Percentiles rank a stretch among this genome's conserved stretches.
Evolutionary conservation across 2,888 invertebrate genomes (phyloP).

Genomic region (Agrotis segetum): DNA sequence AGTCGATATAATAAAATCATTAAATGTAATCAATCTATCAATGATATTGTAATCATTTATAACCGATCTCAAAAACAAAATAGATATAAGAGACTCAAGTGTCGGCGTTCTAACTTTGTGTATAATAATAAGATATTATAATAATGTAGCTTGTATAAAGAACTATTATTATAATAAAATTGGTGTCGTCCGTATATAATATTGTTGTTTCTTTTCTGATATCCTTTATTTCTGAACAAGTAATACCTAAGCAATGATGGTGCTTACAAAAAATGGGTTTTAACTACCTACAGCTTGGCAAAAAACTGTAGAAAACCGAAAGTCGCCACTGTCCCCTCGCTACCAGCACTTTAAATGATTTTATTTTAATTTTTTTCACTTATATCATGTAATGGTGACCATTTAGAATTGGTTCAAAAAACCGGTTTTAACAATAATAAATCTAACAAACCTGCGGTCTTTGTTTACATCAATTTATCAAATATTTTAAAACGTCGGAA

Average conservation of each 20-base stretch:
- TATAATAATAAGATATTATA: neutral
- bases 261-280: neutral
- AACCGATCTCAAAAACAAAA: neutral
- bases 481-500: too few relatives aligned
- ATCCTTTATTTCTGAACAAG: neutral
- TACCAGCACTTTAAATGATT: too few relatives aligned
- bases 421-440: too few relatives aligned
- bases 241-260: neutral
- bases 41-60: neutral
- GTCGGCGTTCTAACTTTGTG: neutral
- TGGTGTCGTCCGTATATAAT: neutral
- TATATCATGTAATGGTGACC: too few relatives aligned
- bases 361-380: too few relatives aligned
- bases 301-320: too few relatives aligned
- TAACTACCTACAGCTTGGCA: too few relatives aligned
- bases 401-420: too few relatives aligned
- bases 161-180: conserved; percentile 6
- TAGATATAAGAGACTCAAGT: neutral
- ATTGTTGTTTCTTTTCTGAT: conserved; percentile 25
- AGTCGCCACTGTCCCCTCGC: too few relatives aligned
- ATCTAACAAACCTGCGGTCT: too few relatives aligned
- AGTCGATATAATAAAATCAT: too few relatives aligned
- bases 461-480: too few relatives aligned
- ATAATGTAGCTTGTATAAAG: conserved; percentile 1
- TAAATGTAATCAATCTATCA: neutral